Percentiles rank a stretch among this genome's conserved stretches.
Evolutionary conservation across 2,888 invertebrate species (phyloP).

Genomic region (Cremastinae sp.): DNA sequence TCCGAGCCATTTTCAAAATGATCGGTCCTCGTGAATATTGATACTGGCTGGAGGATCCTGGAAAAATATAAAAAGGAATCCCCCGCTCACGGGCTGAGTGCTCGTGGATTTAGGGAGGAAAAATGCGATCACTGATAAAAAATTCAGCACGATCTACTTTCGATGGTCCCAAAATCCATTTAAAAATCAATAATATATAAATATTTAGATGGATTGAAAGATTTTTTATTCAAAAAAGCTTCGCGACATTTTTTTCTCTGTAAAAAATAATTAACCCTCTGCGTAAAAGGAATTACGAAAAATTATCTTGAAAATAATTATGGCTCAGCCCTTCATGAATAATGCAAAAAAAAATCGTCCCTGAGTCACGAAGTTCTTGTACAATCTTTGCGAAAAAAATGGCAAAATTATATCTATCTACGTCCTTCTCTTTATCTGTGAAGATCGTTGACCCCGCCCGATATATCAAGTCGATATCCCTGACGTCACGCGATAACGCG

Average conservation of each 20-base stretch:
- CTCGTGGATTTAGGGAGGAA: too few relatives aligned
- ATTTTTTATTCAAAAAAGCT: too few relatives aligned
- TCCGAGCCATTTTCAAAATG: constrained; percentile 5
- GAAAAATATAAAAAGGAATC: not conserved
- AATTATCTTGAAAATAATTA: too few relatives aligned
- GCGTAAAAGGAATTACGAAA: too few relatives aligned
- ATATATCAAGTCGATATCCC: constrained; percentile 14
- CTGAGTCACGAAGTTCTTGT: not conserved
- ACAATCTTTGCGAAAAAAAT: constrained; percentile 16
- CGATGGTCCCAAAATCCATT: too few relatives aligned
- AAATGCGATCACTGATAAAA: too few relatives aligned
- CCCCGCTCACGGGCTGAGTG: not conserved
- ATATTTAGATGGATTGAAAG: too few relatives aligned
- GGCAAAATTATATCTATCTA: not conserved
- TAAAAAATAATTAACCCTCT: too few relatives aligned
- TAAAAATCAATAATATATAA: too few relatives aligned
- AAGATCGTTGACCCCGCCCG: not conserved
- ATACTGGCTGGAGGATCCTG: not conserved
- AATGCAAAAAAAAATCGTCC: not conserved
- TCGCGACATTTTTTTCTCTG: too few relatives aligned
- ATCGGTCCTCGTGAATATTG: not conserved
- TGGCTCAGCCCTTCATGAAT: too few relatives aligned
- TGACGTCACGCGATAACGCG: constrained; percentile 24
- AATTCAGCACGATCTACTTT: too few relatives aligned
- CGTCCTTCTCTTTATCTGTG: constrained; percentile 1